Evolutionary conservation across 2,113 vertebrate species (phyloP), one percentile per base, ranked within the genome.

Genomic region (Ammodramus savannarum): DNA sequence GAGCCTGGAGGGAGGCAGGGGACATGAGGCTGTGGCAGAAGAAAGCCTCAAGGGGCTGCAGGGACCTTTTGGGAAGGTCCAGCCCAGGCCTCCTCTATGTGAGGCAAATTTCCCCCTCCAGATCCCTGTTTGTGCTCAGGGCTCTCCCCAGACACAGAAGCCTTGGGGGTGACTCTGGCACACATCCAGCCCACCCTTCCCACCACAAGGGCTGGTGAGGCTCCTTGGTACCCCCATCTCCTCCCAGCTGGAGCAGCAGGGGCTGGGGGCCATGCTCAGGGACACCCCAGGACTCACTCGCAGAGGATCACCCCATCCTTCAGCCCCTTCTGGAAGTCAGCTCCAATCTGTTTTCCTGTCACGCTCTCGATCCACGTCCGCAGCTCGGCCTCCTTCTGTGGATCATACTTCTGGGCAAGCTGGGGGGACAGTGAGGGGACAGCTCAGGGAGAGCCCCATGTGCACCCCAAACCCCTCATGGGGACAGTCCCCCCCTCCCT

Each of bases 401-500:
- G 89, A 92, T 99, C 99, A 6, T 99, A 99, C 72, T 99, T 99
- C 97, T 99, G 98, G 57, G 98, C 98, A 1, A 99, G 99, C 99
- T 99, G 97, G 49, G 43, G 43, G 43, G 23, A 25, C 9, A 22
- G 27, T 0, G 5, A 3, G 17, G 31, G 58, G 26, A 26, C 23
- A 11, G 86, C 34, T 69, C 34, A 92, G 62, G 14, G 12, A n/a
- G 9, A 3, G 39, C 36, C 31, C 36, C 2, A 9, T 0, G 0
- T 8, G 63, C 46, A 26, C 27, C 55, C 38, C 34, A 19, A 18
- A 11, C 2, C 39, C 23, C 20, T 22, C 19, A 10, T 0, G 4
- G 11, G 44, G 31, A 34, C 3, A 8, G 23, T 4, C 34, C 14
- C 44, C 19, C 11, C 12, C 16, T n/a, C 16, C 31, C 23, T 32